Conservation (phyloP, 2,888 invertebrate species). For the Macrosiphum euphorbiae region DNA sequence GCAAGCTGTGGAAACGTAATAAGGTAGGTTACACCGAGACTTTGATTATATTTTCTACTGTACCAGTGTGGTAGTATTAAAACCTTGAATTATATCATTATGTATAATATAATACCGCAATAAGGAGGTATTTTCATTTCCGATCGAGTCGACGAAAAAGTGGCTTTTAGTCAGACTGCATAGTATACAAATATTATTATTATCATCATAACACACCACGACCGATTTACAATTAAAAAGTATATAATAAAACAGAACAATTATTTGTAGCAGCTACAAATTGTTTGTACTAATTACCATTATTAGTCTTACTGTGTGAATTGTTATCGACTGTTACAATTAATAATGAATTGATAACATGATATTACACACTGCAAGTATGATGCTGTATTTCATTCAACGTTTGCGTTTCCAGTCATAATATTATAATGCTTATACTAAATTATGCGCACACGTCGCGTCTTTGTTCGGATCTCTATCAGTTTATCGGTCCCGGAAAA, state of each 20-base stretch:
- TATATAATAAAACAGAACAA: too few relatives aligned
- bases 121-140: background rate
- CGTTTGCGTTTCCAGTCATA: background rate
- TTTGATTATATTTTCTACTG: background rate
- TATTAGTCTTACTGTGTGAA: background rate
- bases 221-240: background rate
- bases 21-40: background rate
- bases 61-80: background rate
- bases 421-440: background rate
- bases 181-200: background rate
- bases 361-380: background rate
- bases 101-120: too few relatives aligned
- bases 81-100: background rate
- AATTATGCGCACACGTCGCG: background rate
- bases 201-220: background rate
- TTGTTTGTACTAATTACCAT: background rate
- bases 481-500: background rate
- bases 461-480: constrained; percentile 34
- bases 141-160: background rate
- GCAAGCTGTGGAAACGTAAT: too few relatives aligned
- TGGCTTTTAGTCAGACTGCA: background rate
- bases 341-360: background rate
- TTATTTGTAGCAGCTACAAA: background rate
- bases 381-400: background rate
- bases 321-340: background rate